Conservation (phyloP, 2,888 invertebrate genomes). For the Chrysodeixis includens region DNA sequence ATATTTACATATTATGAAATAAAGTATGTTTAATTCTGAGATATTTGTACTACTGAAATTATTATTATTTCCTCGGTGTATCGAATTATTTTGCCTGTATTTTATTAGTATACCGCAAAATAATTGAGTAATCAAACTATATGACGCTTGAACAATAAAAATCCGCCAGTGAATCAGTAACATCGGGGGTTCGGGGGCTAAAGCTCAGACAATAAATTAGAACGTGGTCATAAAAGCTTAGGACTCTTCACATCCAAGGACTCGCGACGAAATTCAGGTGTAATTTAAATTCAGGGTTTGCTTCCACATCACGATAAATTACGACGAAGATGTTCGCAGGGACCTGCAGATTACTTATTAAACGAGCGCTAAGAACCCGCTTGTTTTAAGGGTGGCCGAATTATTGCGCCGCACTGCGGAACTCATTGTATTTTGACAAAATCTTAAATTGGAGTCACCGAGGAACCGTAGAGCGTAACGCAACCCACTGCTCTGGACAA, state of each 20-base stretch:
- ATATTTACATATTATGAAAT: no score
- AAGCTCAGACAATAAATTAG: conserved; percentile 25
- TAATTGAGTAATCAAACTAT: conserved; percentile 4
- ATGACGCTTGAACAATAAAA: conserved; percentile 4
- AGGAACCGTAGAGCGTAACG: conserved; percentile 48
- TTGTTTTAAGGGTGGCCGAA: conserved; percentile 65
- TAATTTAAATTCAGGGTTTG: conserved; percentile 60
- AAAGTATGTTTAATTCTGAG: no score
- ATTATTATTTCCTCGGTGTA: neutral
- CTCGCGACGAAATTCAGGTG: conserved; percentile 47
- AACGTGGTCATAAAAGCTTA: conserved; percentile 30
- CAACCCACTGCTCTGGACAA: conserved; percentile 43
- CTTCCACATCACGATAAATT: conserved; percentile 61
- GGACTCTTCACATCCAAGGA: conserved; percentile 11
- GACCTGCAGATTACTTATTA: conserved; percentile 70
- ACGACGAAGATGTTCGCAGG: conserved; percentile 51
- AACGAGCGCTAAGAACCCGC: conserved; percentile 58
- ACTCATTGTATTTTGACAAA: conserved; percentile 70
- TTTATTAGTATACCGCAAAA: neutral
- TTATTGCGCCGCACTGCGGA: conserved; percentile 79
- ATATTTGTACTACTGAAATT: no score
- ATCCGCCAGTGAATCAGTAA: conserved; percentile 13
- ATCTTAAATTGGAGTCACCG: conserved; percentile 60
- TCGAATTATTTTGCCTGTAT: neutral
- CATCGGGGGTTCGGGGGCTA: conserved; percentile 7